Evolutionary conservation across 2,888 invertebrate genomes (phyloP).

Genomic region (Anticlea derivata): DNA sequence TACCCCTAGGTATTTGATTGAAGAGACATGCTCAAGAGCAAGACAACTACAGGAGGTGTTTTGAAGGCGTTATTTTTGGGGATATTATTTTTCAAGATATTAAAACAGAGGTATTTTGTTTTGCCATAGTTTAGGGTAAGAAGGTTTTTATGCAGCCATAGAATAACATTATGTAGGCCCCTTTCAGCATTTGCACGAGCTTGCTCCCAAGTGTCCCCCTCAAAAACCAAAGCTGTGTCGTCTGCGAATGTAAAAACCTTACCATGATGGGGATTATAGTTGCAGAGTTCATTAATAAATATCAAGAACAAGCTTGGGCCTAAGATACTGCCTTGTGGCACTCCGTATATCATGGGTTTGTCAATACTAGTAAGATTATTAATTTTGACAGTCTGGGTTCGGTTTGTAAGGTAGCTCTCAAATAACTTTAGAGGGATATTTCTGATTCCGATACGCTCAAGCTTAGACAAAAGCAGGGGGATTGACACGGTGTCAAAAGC

Average conservation of each 20-base stretch:
- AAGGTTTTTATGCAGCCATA: constrained; percentile 15
- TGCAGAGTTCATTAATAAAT: constrained; percentile 21
- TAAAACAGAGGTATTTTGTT: constrained; percentile 5
- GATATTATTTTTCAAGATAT: neutral
- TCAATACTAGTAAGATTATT: neutral
- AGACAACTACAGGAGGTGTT: neutral
- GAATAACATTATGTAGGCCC: constrained; percentile 4
- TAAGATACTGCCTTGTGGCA: constrained; percentile 24
- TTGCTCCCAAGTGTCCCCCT: constrained; percentile 9
- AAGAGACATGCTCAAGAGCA: neutral
- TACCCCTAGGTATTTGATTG: constrained; percentile 16
- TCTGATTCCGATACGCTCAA: neutral
- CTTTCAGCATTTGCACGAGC: constrained; percentile 2
- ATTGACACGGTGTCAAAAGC: neutral
- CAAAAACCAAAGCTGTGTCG: constrained; percentile 23
- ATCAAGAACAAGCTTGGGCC: constrained; percentile 15
- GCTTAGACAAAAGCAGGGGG: neutral
- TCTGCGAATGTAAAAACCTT: constrained; percentile 21
- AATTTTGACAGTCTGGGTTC: neutral
- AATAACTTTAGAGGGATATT: neutral
- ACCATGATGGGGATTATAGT: too few species aligned
- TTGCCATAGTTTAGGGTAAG: constrained; percentile 17
- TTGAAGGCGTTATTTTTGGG: neutral
- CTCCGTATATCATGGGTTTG: constrained; percentile 3
- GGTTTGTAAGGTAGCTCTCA: neutral